These are phyloP conservation scores for Latheticus oryzae DNA, from an alignment of 2,888 invertebrate species.

Conservation along the genomic window DNA sequence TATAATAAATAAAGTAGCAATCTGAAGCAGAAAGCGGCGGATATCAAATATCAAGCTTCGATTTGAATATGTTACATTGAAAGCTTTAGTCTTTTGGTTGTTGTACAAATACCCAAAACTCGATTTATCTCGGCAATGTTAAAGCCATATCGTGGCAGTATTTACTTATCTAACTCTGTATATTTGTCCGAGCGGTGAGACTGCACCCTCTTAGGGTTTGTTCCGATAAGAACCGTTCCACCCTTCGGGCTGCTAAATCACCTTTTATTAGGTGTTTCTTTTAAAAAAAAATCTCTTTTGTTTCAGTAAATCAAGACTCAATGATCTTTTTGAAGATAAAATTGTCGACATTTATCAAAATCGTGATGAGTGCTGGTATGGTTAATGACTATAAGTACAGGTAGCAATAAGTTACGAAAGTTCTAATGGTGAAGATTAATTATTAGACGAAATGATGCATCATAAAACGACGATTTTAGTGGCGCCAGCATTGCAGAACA, in stretches of 20 bases:
- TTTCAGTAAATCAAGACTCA: conserved; percentile 2
- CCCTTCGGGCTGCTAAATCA: conserved; percentile 51
- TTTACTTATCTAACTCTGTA: conserved; percentile 34
- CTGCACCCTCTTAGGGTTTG: conserved; percentile 11
- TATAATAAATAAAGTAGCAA: too few species aligned
- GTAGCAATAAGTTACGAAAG: conserved; percentile 35
- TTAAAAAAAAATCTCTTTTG: conserved; percentile 41
- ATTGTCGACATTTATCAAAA: conserved; percentile 1
- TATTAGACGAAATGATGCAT: conserved; percentile 26
- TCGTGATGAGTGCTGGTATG: neutral
- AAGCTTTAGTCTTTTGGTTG: too few species aligned
- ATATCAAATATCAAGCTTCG: too few species aligned
- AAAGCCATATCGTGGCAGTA: conserved; percentile 24
- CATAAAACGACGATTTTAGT: conserved; percentile 78
- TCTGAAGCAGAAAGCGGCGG: too few species aligned
- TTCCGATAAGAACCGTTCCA: conserved; percentile 39
- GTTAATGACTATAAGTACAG: conserved; percentile 15
- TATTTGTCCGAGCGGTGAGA: conserved; percentile 32
- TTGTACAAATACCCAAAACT: too few species aligned
- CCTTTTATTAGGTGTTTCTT: conserved; percentile 52
- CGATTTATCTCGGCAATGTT: conserved; percentile 21
- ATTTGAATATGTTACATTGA: too few species aligned
- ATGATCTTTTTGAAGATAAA: too few species aligned
- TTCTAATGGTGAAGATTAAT: too few species aligned
- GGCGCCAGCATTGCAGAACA: conserved; percentile 84